Conservation (phyloP, 2,888 invertebrate species). For the Lysandra bellargus region DNA sequence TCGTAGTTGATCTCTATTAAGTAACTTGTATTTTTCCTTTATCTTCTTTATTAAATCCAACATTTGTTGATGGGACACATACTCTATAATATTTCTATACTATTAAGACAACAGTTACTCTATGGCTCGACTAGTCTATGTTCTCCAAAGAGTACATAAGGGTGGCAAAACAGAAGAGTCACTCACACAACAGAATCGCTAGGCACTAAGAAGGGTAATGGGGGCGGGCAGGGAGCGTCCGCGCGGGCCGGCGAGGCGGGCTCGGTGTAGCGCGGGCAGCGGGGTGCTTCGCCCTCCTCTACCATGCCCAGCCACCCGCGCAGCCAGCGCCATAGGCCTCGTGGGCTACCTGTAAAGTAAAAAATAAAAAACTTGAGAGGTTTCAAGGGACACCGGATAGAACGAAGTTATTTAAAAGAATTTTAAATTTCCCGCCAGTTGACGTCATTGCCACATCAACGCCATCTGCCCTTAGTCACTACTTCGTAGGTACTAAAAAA, state of each 20-base stretch:
- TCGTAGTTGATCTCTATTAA: no score
- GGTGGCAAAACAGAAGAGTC: background rate
- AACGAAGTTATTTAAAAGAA: no score
- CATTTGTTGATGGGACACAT: no score
- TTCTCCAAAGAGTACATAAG: background rate
- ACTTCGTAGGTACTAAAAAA: no score
- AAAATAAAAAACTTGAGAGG: background rate
- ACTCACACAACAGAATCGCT: slow-evolving; percentile 86
- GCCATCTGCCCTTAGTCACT: no score
- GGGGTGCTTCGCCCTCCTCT: slow-evolving; percentile 77
- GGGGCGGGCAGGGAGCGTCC: slow-evolving; percentile 87
- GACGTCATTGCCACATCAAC: background rate
- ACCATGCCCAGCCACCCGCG: slow-evolving; percentile 71
- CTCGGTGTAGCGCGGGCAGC: slow-evolving; percentile 86
- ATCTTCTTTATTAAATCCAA: no score
- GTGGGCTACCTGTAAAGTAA: slow-evolving; percentile 59
- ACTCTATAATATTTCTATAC: no score
- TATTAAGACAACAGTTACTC: no score
- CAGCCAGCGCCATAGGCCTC: slow-evolving; percentile 65
- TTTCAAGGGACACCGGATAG: no score
- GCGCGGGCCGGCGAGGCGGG: slow-evolving; percentile 86
- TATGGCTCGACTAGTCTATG: background rate
- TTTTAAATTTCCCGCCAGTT: background rate
- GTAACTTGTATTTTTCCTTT: no score
- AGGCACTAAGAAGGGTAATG: slow-evolving; percentile 86